A percentile compares a stretch with the other conserved stretches of the same genome.
Evolutionary conservation across 2,888 invertebrate species (phyloP).

Genomic region (Apeira syringaria): DNA sequence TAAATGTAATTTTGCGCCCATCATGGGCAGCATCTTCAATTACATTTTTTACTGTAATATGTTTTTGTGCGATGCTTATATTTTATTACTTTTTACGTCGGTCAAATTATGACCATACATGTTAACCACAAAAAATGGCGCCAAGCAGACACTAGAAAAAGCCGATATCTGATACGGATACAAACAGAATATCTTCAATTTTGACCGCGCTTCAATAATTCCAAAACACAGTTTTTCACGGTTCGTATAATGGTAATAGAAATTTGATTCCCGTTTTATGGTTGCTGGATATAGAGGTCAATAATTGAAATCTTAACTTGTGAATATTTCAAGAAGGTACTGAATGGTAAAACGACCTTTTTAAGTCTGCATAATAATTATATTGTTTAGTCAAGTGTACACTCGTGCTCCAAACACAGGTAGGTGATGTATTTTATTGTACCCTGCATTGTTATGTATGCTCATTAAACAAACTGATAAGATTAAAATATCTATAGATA

Average conservation of each 20-base stretch:
- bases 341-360: slow-evolving; percentile 9
- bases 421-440: slow-evolving; percentile 50
- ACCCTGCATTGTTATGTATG: slow-evolving; percentile 38
- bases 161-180: slow-evolving; percentile 54
- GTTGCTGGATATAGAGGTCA: no score
- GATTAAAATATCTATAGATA: slow-evolving; percentile 54
- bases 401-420: slow-evolving; percentile 35
- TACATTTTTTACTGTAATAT: slow-evolving; percentile 28
- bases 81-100: slow-evolving; percentile 27
- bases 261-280: slow-evolving; percentile 38
- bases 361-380: slow-evolving; percentile 6
- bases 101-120: slow-evolving; percentile 15
- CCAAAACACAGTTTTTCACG: slow-evolving; percentile 61
- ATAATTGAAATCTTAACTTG: no score
- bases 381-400: slow-evolving; percentile 3
- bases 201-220: slow-evolving; percentile 58
- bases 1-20: slow-evolving; percentile 29
- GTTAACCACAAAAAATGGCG: slow-evolving; percentile 59
- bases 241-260: slow-evolving; percentile 47
- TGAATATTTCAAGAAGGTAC: no score
- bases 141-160: slow-evolving; percentile 51
- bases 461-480: slow-evolving; percentile 52
- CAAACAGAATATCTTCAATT: slow-evolving; percentile 48
- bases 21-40: slow-evolving; percentile 29
- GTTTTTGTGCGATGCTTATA: slow-evolving; percentile 24